Base-by-base conservation (phyloP, 1,140 invertebrate species). In the Drosophila ercepeae region DNA sequence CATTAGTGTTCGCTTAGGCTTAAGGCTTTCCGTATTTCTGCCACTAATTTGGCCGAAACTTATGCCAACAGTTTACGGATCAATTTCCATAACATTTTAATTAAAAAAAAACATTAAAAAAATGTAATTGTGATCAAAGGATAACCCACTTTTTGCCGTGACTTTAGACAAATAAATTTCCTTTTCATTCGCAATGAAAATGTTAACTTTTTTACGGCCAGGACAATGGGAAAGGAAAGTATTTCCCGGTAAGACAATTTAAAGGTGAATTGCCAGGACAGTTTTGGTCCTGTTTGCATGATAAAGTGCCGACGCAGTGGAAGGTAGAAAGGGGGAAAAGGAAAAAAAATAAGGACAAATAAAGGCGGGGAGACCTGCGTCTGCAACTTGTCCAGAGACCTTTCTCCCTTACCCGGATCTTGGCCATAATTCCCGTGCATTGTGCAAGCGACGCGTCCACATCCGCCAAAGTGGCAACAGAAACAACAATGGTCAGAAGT, bases 391-490 rank as follows among this genome's bases (percentile, higher is more conserved):
- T 21, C 25, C 36, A 13, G 36, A 16, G 36, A 14, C 36, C 41
- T 18, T 44, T 13, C 6, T 0, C 23, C n/a, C 7, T 5, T 41
- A 4, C 23, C 21, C 1, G 36, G 54, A 65, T 50, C 48, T 39
- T 32, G 57, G 41, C 53, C 54, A 72, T 65, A 77, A 64, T 67
- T 77, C 45, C 58, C 51, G 44, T 54, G 68, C 61, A 78, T 78
- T 68, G 75, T 78, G 18, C 27, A 18, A 19, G 8, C 60, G 25
- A 19, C 13, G 46, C 51, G 36, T 61, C 54, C 75, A 50, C 69
- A 68, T 78, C 75, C 75, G 75, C 55, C 44, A 16, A 18, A 25
- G 46, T 11, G 27, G 29, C 23, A 46, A 5, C 44, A 65, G 11
- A 25, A 57, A 57, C 59, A 61, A 14, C 9, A 42, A 18, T 19